A percentile compares a stretch with the other conserved stretches of the same genome.
phyloP scores from a whole-genome alignment of 2,888 invertebrate species.

The Scaptomyza polygonia region DNA sequence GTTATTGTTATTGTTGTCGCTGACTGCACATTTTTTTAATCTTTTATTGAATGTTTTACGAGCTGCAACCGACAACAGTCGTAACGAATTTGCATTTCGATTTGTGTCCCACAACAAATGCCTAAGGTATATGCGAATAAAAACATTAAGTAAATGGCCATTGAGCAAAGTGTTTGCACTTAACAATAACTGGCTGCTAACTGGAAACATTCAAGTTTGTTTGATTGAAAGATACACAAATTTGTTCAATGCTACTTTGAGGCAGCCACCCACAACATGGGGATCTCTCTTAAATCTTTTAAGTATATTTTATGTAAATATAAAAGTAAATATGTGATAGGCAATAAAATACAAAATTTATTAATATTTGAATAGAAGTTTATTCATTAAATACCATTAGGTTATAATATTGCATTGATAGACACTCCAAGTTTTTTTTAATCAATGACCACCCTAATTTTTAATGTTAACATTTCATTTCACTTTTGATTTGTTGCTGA shows the following conservation, averaged over 20 bases:
- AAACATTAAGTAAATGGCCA: constrained; percentile 58
- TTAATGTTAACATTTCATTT: constrained; percentile 34
- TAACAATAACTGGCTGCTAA: constrained; percentile 44
- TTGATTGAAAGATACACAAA: constrained; percentile 25
- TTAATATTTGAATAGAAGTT: too few species aligned
- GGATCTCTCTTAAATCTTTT: too few species aligned
- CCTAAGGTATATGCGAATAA: constrained; percentile 18
- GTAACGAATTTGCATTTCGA: constrained; percentile 60
- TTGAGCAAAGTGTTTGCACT: constrained; percentile 67
- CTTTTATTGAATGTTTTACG: constrained; percentile 68
- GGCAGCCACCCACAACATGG: constrained; percentile 17
- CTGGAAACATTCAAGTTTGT: constrained; percentile 21
- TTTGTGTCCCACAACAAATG: constrained; percentile 44
- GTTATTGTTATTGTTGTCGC: constrained; percentile 8
- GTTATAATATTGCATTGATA: too few species aligned
- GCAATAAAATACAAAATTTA: too few species aligned
- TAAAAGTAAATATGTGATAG: too few species aligned
- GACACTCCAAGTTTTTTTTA: constrained; percentile 11
- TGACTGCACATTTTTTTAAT: constrained; percentile 71
- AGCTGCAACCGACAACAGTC: constrained; percentile 63
- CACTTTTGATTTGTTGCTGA: constrained; percentile 50
- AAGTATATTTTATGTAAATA: too few species aligned
- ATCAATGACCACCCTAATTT: constrained; percentile 33
- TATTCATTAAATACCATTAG: too few species aligned
- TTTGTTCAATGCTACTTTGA: constrained; percentile 35